Percentiles rank a stretch among this genome's conserved stretches.
These are phyloP conservation scores for Caenorhabditis sp. DNA, from an alignment of 2,888 invertebrate genomes.

Conservation along the genomic window DNA sequence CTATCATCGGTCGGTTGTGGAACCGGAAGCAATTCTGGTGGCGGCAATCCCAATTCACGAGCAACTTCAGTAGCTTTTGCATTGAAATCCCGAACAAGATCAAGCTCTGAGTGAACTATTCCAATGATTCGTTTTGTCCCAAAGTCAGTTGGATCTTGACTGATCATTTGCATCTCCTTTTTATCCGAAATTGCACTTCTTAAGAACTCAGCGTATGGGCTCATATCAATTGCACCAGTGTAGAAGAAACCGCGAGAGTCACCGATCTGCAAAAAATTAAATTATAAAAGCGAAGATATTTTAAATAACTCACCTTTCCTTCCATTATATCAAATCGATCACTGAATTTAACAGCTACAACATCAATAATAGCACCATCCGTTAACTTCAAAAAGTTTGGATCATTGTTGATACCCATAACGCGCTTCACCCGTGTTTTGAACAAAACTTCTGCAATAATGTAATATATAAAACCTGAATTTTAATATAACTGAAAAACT, in stretches of 20 bases:
- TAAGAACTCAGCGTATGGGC: conserved; percentile 51
- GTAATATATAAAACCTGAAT: background rate
- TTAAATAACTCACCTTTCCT: conserved; percentile 34
- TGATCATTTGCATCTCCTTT: conserved; percentile 46
- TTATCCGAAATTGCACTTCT: conserved; percentile 46
- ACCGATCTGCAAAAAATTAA: conserved; percentile 29
- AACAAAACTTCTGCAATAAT: conserved; percentile 48
- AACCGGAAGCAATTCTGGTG: conserved; percentile 41
- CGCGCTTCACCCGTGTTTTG: conserved; percentile 46
- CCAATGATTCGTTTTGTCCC: conserved; percentile 43
- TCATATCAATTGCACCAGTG: conserved; percentile 39
- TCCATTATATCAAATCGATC: conserved; percentile 58
- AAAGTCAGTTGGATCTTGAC: conserved; percentile 42
- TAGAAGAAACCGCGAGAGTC: conserved; percentile 46
- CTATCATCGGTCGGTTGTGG: conserved; percentile 35
- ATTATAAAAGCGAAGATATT: conserved; percentile 1
- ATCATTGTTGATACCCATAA: conserved; percentile 40
- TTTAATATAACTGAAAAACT: conserved; percentile 1
- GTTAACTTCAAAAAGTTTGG: conserved; percentile 37
- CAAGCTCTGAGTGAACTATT: conserved; percentile 42
- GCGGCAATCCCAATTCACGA: conserved; percentile 33
- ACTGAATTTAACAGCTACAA: conserved; percentile 55
- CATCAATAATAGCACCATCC: conserved; percentile 35
- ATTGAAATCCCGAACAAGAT: conserved; percentile 55
- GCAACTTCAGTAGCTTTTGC: conserved; percentile 31